A percentile compares a stretch with the other conserved stretches of the same genome.
phyloP scores from a whole-genome alignment of 2,113 vertebrate species.

The Dipodomys merriami region DNA sequence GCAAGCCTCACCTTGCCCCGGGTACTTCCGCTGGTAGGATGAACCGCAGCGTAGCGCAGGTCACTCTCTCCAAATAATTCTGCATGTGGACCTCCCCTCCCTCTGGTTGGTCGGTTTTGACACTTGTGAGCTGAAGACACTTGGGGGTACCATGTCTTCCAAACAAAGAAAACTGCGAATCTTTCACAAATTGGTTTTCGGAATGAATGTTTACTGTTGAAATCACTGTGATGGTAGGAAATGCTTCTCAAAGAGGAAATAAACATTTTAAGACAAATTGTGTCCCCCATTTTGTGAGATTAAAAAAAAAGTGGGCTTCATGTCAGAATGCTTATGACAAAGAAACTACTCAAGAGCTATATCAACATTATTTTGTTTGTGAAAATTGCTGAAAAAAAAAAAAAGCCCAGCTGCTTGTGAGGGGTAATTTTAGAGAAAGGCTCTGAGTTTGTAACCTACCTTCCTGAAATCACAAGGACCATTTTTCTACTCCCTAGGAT shows the following conservation, averaged over 20 bases:
- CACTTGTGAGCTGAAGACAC: not conserved
- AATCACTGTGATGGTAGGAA: not conserved
- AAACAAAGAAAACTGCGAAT: not conserved
- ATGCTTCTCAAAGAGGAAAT: not conserved
- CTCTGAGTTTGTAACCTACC: not conserved
- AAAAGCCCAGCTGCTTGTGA: not conserved
- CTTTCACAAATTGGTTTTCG: conserved; percentile 42
- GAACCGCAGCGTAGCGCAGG: not conserved
- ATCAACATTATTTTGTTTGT: not conserved
- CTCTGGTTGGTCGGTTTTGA: not conserved
- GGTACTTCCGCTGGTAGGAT: not conserved
- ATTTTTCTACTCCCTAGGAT: not conserved
- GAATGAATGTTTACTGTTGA: conserved; percentile 29
- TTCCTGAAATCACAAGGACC: not conserved
- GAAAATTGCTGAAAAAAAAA: not conserved
- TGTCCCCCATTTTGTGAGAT: not conserved
- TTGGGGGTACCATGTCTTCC: not conserved
- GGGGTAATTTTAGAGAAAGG: not conserved
- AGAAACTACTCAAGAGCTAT: conserved; percentile 32
- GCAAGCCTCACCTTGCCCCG: not conserved
- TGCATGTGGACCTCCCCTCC: not conserved
- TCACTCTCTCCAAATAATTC: conserved; percentile 25
- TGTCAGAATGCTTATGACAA: not conserved
- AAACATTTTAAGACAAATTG: conserved; percentile 14
- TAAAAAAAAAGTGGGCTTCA: conserved; percentile 4